Evolutionary conservation across 1,140 invertebrate species (phyloP).

Genomic region (Diachasma alloeum): DNA sequence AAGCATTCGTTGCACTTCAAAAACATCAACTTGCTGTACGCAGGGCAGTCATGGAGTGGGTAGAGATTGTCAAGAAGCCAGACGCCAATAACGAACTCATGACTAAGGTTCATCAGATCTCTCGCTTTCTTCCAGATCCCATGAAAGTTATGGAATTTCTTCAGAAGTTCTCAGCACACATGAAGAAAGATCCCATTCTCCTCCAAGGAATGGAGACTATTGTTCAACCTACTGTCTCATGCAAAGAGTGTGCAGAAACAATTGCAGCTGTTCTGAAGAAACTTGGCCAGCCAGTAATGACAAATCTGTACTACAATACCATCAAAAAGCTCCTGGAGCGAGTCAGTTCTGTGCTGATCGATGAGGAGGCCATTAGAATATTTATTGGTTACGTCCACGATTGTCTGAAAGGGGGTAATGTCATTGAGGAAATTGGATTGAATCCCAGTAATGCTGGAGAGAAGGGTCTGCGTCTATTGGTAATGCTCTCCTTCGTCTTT

Average conservation of each 20-base stretch:
- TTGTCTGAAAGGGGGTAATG: conserved; percentile 73
- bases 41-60: conserved; percentile 83
- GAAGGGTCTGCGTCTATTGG: conserved; percentile 81
- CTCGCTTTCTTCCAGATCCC: conserved; percentile 87
- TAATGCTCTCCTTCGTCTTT: conserved; percentile 89
- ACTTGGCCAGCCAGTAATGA: conserved; percentile 91
- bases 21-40: conserved; percentile 89
- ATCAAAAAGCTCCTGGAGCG: conserved; percentile 94
- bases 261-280: conserved; percentile 86
- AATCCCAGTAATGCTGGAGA: conserved; percentile 83
- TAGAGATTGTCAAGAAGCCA: conserved; percentile 79
- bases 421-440: conserved; percentile 79
- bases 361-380: conserved; percentile 81
- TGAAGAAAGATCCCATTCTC: conserved; percentile 81
- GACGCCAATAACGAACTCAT: conserved; percentile 77
- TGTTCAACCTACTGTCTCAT: conserved; percentile 85
- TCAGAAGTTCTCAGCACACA: conserved; percentile 84
- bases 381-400: conserved; percentile 66
- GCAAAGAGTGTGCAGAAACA: conserved; percentile 88
- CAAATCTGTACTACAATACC: conserved; percentile 94
- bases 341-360: conserved; percentile 95
- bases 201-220: conserved; percentile 86
- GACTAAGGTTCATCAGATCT: conserved; percentile 69
- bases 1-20: conserved; percentile 94
- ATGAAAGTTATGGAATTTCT: conserved; percentile 93